phyloP scores from a whole-genome alignment of 2,797 vertebrate genomes.

The Premnoplex brunnescens region DNA sequence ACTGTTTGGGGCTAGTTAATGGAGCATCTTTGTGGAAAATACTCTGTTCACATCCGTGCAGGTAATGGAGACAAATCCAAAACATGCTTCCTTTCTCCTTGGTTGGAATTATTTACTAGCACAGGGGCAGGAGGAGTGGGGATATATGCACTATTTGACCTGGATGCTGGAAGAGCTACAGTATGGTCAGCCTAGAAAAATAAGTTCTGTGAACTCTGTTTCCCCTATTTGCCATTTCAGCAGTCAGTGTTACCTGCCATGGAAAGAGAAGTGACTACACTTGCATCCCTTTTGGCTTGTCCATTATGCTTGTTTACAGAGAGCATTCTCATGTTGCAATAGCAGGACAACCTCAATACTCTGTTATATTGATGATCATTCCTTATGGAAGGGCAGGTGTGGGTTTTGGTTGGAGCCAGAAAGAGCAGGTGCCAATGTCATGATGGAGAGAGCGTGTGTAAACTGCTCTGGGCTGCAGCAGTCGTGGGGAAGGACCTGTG shows the following conservation, averaged over 20 bases:
- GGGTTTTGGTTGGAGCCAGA: background rate
- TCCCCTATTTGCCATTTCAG: background rate
- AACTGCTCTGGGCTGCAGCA: background rate
- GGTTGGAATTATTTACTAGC: background rate
- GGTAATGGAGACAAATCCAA: background rate
- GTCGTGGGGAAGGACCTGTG: background rate
- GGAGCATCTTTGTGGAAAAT: background rate
- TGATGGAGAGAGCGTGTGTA: fast-evolving
- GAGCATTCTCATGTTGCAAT: background rate
- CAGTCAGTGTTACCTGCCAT: background rate
- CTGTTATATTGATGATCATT: background rate
- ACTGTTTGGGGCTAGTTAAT: background rate
- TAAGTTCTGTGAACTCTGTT: background rate
- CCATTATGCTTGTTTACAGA: background rate
- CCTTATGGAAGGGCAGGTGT: background rate
- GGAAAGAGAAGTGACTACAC: background rate
- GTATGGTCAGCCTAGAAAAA: background rate
- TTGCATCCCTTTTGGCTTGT: background rate
- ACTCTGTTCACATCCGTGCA: background rate
- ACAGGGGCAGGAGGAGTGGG: background rate
- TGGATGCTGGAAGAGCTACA: background rate
- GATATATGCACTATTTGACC: background rate
- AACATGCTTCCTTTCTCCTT: background rate
- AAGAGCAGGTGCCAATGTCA: background rate
- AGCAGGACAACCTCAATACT: background rate